Evolutionary conservation across 1,140 invertebrate genomes (phyloP).

Genomic region (Aphis craccivora): DNA sequence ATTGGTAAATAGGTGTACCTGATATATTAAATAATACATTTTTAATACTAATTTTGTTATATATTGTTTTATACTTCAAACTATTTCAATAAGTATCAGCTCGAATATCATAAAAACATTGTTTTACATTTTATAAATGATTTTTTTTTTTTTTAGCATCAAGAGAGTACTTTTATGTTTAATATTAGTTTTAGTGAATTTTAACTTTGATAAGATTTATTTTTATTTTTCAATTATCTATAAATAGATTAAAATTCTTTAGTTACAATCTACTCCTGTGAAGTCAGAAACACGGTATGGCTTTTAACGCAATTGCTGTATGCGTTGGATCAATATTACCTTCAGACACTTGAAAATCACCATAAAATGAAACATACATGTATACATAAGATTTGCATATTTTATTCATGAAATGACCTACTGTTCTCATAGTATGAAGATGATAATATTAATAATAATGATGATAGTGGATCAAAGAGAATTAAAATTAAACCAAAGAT

Average conservation of each 20-base stretch:
- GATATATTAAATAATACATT: not conserved
- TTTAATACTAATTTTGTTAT: not conserved
- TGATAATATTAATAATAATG: not conserved
- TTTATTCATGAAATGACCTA: not conserved
- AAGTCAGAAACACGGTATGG: constrained; percentile 18
- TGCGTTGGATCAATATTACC: not conserved
- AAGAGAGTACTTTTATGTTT: not conserved
- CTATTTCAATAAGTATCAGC: not conserved
- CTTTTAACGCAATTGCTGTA: constrained; percentile 11
- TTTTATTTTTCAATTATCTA: not conserved
- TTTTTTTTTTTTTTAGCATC: not conserved
- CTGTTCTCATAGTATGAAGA: not conserved
- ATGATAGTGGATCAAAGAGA: not conserved
- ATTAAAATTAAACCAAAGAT: not conserved
- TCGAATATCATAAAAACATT: not conserved
- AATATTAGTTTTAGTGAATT: not conserved
- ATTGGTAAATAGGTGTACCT: not conserved
- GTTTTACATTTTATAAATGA: not conserved
- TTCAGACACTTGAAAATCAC: not conserved
- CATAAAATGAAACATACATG: not conserved
- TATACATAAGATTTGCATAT: not conserved
- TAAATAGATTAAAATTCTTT: not conserved
- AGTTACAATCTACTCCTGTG: not conserved
- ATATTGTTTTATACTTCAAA: not conserved
- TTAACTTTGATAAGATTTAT: not conserved